Conservation (phyloP, 2,113 vertebrate species). For the Poicephalus meyeri region DNA sequence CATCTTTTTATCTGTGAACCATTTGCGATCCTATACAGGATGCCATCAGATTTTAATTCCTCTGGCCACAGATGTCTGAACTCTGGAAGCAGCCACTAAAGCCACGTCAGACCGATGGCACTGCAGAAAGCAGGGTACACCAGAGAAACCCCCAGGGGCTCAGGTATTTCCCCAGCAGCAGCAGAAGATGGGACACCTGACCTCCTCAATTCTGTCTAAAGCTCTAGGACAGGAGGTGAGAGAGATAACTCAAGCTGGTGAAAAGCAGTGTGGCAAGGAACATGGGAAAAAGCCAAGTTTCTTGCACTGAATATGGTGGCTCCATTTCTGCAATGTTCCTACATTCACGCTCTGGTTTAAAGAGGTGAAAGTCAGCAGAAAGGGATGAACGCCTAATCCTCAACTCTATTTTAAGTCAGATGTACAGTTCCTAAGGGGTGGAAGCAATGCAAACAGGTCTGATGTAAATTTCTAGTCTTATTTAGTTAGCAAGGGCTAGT, state of each 20-base stretch:
- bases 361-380: background rate
- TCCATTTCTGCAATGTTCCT: background rate
- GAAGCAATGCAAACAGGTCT: background rate
- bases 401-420: background rate
- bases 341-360: background rate
- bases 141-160: background rate
- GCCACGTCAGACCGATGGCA: background rate
- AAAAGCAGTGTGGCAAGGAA: background rate
- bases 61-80: rapidly evolving
- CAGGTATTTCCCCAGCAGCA: background rate
- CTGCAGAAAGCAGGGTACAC: background rate
- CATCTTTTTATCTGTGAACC: background rate
- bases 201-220: background rate
- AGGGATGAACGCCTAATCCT: background rate
- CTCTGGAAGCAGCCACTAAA: background rate
- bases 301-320: background rate
- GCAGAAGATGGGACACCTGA: rapidly evolving
- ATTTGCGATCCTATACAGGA: rapidly evolving
- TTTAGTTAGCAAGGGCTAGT: background rate
- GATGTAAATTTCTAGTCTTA: background rate
- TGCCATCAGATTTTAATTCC: background rate
- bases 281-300: background rate
- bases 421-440: background rate
- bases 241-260: background rate
- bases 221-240: background rate